Base-by-base conservation (phyloP, 2,797 vertebrate species). In the Alcedo atthis region DNA sequence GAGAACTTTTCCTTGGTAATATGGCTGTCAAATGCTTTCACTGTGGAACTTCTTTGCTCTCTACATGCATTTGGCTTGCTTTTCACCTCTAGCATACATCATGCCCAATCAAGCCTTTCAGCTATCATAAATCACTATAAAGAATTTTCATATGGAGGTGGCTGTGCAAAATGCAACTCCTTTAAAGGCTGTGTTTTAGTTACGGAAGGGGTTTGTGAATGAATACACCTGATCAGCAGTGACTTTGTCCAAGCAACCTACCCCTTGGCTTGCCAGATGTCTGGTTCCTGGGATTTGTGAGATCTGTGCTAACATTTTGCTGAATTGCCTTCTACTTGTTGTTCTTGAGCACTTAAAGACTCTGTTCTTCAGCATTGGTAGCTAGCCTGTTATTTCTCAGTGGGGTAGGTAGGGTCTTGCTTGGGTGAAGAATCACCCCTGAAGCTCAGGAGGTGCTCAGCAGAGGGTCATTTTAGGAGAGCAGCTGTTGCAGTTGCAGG, bases 31-130 rank as follows among this genome's bases (percentile, higher is more conserved):
- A 67, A 37, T 43, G 8, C 26, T 53, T 81, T 80, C 19, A 17
- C 21, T 0, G 2, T 15, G 35, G 48, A 48, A 25, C 7, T 42
- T 42, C 35, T 87, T 91, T 62, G 16, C 45, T 55, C 43, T 1
- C 6, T 16, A 26, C 9, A 4, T 2, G 8, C 0, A 1, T 6
- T 18, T 66, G n/a, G 6, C 66, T 86, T 0, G 0, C 35, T 76
- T 93, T 64, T 73, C 35, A 22, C 13, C 21, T 62, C n/a, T 14
- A 18, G 14, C 2, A 1, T 30, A 15, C 25, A 2, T n/a, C 0
- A 4, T 37, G 37, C 67, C 45, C 46, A 20, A 68, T 4, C 16
- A 70, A 73, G 30, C 14, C 18, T 82, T 84, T 74, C 32, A 9
- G 25, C 53, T 63, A 9, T n/a, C 11, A 1, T 22, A 63, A 46